Evolutionary conservation across 30 jellyfish, hydroid and myxozoan species (phyloP).

Genomic region (Turritopsis rubra): DNA sequence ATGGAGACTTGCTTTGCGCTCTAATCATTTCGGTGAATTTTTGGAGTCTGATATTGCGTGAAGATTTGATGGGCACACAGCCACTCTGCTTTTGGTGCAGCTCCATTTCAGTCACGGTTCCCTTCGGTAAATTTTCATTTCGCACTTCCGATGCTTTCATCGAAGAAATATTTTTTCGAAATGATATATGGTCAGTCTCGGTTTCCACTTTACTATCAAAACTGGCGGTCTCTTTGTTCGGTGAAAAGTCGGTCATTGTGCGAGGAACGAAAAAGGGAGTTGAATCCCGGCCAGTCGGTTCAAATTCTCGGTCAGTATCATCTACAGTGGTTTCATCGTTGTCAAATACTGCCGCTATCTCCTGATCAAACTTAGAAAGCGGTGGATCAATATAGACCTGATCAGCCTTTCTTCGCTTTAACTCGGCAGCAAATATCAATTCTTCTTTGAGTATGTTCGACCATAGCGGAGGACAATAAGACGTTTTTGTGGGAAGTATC

Average conservation of each 20-base stretch:
- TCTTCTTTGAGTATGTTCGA: conserved; percentile 6
- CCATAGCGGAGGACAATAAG: conserved; percentile 4
- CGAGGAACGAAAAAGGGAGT: conserved; percentile 12
- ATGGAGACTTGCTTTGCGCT: not conserved
- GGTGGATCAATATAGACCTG: not conserved
- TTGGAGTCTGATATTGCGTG: not conserved
- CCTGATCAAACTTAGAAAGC: not conserved
- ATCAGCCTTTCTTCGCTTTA: not conserved
- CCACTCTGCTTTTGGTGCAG: not conserved
- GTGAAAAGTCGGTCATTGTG: not conserved
- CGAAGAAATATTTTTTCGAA: not conserved
- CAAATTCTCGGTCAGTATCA: not conserved
- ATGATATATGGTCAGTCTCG: not conserved
- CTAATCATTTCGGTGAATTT: not conserved
- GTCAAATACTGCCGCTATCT: not conserved
- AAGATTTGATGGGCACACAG: not conserved
- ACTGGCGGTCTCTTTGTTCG: not conserved
- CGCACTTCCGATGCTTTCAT: not conserved
- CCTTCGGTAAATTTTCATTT: not conserved
- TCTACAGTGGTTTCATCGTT: not conserved
- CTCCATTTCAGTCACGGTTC: not conserved
- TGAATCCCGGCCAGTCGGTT: not conserved
- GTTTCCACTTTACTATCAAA: not conserved
- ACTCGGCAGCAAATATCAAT: not conserved
- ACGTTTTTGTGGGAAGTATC: not conserved